phyloP scores from a whole-genome alignment of 2,113 vertebrate genomes.

The Mola mola region DNA sequence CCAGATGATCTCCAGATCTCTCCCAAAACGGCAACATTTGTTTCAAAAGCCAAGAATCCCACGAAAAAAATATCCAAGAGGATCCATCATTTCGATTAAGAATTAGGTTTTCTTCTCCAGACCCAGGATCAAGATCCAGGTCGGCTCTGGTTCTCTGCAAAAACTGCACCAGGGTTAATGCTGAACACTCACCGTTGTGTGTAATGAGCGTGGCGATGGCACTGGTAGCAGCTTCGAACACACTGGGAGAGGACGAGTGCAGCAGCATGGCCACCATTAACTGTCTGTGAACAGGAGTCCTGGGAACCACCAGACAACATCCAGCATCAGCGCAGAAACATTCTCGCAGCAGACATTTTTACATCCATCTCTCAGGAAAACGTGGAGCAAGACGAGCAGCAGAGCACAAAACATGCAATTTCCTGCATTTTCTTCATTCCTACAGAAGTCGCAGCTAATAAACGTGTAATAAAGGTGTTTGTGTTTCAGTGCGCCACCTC shows the following conservation, averaged over 20 bases:
- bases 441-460: not conserved
- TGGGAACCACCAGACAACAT: conserved; percentile 55
- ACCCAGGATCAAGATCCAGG: no score
- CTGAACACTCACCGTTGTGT: conserved; percentile 83
- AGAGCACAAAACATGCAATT: not conserved
- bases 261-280: conserved; percentile 93
- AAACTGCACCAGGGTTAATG: not conserved
- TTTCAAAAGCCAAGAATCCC: no score
- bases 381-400: not conserved
- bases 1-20: no score
- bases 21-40: no score
- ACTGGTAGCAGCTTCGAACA: conserved; percentile 89
- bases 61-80: no score
- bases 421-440: not conserved
- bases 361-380: no score
- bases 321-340: no score
- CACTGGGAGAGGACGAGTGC: conserved; percentile 86
- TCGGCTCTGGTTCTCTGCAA: not conserved
- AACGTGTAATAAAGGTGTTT: not conserved
- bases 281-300: conserved; percentile 89
- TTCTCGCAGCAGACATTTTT: not conserved
- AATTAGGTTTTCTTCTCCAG: no score
- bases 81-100: no score
- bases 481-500: conserved; percentile 77
- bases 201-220: conserved; percentile 87